Evolutionary conservation across 2,888 invertebrate species (phyloP).

Genomic region (Panzeria rudis): DNA sequence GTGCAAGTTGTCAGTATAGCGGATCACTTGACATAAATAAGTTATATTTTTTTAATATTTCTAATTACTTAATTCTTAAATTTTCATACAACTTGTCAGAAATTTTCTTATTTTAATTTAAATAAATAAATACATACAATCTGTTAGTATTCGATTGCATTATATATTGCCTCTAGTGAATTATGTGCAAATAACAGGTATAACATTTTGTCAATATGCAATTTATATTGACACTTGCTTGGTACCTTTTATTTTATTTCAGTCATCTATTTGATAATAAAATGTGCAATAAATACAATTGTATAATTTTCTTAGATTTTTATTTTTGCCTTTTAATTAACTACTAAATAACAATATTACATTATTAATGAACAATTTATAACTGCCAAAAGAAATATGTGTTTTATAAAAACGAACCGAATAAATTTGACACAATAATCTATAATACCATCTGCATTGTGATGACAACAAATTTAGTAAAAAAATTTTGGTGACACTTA

Average conservation of each 20-base stretch:
- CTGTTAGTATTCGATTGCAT: background rate
- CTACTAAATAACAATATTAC: slow-evolving; percentile 5
- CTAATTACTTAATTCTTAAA: too few species aligned
- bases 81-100: too few species aligned
- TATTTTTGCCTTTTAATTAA: slow-evolving; percentile 2
- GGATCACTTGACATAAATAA: too few species aligned
- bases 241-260: background rate
- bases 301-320: background rate
- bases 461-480: slow-evolving; percentile 28
- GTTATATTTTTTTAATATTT: too few species aligned
- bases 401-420: slow-evolving; percentile 10
- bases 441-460: background rate
- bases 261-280: background rate
- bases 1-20: too few species aligned
- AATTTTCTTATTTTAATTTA: too few species aligned
- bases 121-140: too few species aligned
- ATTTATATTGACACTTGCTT: slow-evolving; percentile 22
- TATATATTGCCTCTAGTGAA: background rate
- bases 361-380: slow-evolving; percentile 46
- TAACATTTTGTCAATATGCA: background rate
- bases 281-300: background rate
- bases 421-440: slow-evolving; percentile 17
- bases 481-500: slow-evolving; percentile 31
- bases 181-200: background rate
- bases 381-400: background rate